Percentiles rank a stretch among this genome's conserved stretches.
These are phyloP conservation scores for Pararge aegeria DNA, from an alignment of 1,140 invertebrate species.

Conservation along the genomic window DNA sequence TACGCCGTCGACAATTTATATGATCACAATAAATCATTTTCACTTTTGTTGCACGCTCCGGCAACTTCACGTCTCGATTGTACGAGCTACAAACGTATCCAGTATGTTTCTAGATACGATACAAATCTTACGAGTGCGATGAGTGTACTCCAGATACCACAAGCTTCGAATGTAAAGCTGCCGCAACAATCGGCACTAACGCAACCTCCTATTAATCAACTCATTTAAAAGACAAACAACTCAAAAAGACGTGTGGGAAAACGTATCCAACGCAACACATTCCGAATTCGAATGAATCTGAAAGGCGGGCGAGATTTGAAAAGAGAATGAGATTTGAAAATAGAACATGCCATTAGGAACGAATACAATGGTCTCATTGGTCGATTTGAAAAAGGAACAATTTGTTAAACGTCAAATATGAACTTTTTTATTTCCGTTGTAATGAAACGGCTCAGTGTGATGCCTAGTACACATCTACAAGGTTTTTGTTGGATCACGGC, in stretches of 20 bases:
- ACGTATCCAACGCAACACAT: constrained; percentile 66
- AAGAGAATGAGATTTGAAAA: constrained; percentile 80
- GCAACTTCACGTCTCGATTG: not conserved
- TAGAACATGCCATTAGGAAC: constrained; percentile 76
- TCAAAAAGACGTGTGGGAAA: constrained; percentile 73
- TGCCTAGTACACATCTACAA: constrained; percentile 61
- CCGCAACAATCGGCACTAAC: constrained; percentile 57
- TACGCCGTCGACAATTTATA: constrained; percentile 21
- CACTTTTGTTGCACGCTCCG: constrained; percentile 23
- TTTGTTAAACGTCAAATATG: constrained; percentile 80
- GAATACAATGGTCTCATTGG: constrained; percentile 78
- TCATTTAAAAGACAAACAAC: constrained; percentile 71
- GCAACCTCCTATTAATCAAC: constrained; percentile 74
- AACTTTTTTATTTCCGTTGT: constrained; percentile 74
- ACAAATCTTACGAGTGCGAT: constrained; percentile 12
- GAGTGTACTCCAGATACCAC: constrained; percentile 2
- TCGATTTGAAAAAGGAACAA: constrained; percentile 79
- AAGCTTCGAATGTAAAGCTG: constrained; percentile 13
- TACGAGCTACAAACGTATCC: not conserved
- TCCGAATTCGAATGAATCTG: constrained; percentile 77
- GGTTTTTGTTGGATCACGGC: constrained; percentile 58
- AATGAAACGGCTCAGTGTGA: constrained; percentile 71
- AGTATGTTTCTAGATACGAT: not conserved
- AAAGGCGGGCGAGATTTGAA: constrained; percentile 73
- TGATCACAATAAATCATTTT: constrained; percentile 46